These are phyloP conservation scores for Kryptolebias ocellatus DNA, from an alignment of 2,797 vertebrate genomes.

Conservation along the genomic window DNA sequence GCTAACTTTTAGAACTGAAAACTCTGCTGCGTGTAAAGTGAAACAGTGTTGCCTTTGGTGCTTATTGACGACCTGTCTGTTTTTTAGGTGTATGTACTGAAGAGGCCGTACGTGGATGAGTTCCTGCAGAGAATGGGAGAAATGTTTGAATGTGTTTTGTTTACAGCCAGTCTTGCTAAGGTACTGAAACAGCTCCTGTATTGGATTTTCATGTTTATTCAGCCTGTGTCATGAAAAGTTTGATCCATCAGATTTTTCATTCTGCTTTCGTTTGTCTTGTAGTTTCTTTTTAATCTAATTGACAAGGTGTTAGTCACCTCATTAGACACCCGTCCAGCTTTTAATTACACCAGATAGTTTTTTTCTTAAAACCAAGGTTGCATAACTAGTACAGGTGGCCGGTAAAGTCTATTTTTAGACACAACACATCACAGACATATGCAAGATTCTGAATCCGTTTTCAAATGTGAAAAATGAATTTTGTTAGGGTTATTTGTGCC, in stretches of 20 bases:
- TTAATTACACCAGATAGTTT: slow-evolving; percentile 10
- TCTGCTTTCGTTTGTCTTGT: slow-evolving; percentile 35
- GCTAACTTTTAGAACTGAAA: slow-evolving; percentile 29
- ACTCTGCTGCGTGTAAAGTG: neutral
- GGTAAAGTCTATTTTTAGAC: too few species aligned
- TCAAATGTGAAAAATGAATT: too few species aligned
- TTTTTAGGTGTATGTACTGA: slow-evolving; percentile 90
- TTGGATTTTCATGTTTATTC: slow-evolving; percentile 19
- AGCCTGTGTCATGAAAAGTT: slow-evolving; percentile 13
- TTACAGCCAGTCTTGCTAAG: slow-evolving; percentile 93
- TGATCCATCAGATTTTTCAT: slow-evolving; percentile 37
- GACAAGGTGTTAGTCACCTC: slow-evolving; percentile 3
- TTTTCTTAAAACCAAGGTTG: too few species aligned
- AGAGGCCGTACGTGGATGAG: slow-evolving; percentile 91
- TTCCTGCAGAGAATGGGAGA: slow-evolving; percentile 92
- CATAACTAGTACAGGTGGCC: too few species aligned
- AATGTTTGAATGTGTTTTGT: slow-evolving; percentile 91
- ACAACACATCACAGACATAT: too few species aligned
- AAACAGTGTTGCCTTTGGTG: neutral
- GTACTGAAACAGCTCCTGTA: slow-evolving; percentile 67
- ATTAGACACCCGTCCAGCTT: neutral
- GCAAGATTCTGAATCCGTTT: too few species aligned
- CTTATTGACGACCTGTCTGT: slow-evolving; percentile 17
- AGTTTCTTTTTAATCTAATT: slow-evolving; percentile 23
- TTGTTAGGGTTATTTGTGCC: too few species aligned